Evolutionary conservation across 2,888 invertebrate genomes (phyloP).

Genomic region (Coelinius sp.): DNA sequence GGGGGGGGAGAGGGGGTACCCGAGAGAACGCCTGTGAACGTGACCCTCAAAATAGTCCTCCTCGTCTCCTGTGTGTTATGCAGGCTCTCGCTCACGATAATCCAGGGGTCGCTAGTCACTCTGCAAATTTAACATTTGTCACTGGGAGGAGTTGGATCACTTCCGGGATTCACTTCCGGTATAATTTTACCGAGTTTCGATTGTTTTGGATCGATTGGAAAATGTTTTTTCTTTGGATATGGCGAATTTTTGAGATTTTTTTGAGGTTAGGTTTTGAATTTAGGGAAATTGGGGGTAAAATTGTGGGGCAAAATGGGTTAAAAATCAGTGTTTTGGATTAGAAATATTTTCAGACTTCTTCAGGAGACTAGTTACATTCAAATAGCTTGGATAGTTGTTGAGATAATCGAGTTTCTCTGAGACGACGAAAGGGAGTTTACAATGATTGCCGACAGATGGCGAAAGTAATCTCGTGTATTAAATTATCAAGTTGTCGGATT

Average conservation of each 20-base stretch:
- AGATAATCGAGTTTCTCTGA: neutral
- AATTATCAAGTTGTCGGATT: neutral
- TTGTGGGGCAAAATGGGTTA: no score
- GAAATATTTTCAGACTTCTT: neutral
- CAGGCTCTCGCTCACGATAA: neutral
- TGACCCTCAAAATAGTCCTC: constrained; percentile 68
- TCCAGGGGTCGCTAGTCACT: neutral
- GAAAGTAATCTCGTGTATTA: neutral
- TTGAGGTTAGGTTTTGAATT: no score
- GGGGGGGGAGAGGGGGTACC: constrained; percentile 10
- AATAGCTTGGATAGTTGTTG: neutral
- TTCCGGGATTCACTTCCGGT: neutral
- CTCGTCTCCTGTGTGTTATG: neutral
- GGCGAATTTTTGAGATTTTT: no score
- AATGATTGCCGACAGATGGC: neutral
- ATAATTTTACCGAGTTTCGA: neutral
- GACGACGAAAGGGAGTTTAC: neutral
- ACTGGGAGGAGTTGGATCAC: neutral
- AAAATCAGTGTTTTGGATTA: neutral
- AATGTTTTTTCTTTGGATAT: neutral
- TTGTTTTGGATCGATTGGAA: neutral
- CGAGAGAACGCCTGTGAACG: constrained; percentile 63
- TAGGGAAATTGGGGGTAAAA: no score
- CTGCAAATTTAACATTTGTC: constrained; percentile 11
- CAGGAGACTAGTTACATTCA: neutral